A percentile compares a stretch with the other conserved stretches of the same genome.
Evolutionary conservation across 2,888 invertebrate species (phyloP).

Genomic region (Hybos culiciformis): DNA sequence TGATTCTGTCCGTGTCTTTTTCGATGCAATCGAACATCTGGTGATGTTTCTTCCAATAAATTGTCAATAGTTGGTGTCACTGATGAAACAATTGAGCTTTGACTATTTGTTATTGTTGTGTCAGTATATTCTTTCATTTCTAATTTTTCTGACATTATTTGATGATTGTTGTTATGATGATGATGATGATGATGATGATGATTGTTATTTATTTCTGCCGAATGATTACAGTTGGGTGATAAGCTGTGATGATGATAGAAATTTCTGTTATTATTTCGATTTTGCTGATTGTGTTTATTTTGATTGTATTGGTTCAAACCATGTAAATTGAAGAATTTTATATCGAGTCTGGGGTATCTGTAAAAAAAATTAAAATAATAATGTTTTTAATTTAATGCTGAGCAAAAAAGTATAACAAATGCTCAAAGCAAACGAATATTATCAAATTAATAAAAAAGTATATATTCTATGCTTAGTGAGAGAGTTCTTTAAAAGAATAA

Average conservation of each 20-base stretch:
- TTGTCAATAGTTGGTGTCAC: slow-evolving; percentile 5
- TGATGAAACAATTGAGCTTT: not conserved
- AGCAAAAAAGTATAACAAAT: not conserved
- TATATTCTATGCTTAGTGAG: too few species aligned
- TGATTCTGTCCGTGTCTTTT: too few species aligned
- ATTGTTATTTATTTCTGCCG: not conserved
- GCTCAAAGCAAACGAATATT: too few species aligned
- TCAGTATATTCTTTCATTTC: not conserved
- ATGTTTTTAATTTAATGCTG: slow-evolving; percentile 5
- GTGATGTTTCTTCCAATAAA: slow-evolving; percentile 12
- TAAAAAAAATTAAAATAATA: slow-evolving; percentile 1
- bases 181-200: slow-evolving; percentile 16
- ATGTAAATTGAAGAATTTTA: slow-evolving; percentile 24
- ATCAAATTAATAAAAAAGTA: too few species aligned
- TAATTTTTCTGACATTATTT: slow-evolving; percentile 18
- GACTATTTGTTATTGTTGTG: not conserved
- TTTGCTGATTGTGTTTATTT: slow-evolving; percentile 12
- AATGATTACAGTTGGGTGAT: not conserved
- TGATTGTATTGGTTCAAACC: slow-evolving; percentile 5
- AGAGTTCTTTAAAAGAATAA: too few species aligned
- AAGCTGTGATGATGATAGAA: slow-evolving; percentile 19
- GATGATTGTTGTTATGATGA: slow-evolving; percentile 23
- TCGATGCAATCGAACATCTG: slow-evolving; percentile 11
- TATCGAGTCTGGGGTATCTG: slow-evolving; percentile 32
- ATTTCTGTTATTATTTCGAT: slow-evolving; percentile 17